Base-by-base conservation (phyloP, 2,888 invertebrate genomes). In the Microplitis manilae region DNA sequence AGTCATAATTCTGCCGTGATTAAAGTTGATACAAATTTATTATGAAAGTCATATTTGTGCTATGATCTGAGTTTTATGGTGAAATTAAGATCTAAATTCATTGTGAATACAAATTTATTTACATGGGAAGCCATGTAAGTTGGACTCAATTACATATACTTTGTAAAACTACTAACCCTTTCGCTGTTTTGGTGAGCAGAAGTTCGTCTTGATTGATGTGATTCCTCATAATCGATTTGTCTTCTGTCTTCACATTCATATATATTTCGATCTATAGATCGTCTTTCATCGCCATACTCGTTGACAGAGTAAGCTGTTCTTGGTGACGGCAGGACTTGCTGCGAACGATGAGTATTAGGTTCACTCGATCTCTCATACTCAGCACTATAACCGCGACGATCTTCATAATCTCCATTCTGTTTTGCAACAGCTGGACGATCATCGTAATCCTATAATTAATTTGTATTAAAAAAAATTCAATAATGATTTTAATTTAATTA, bases 241-340 rank as follows among this genome's bases (percentile, higher is more conserved):
- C 85, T 78, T 77, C 85, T 84, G 9, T 81, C 87, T n/a, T 87
- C 87, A 40, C 83, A 83, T n/a, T 85, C 85, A 73, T 84, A 86
- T 77, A 73, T 84, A 75, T 82, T 84, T 77, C 85, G 85, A 15
- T 87, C 87, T 20, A 8, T 8, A n/a, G 76, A 72, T 41, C 85
- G 85, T 61, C 84, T 85, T 20, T 88, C 88, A 15, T 88, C 88
- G 17, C 78, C 72, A 68, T 84, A 83, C 80, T 88, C 87, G 8
- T 80, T 80, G 9, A 81, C 74, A 39, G 85, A 81, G 78, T 87
- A 87, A 17, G 85, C 84, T 13, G 84, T 82, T 38, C 88, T 84
- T 9, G 88, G 87, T 5, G 88, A 85, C 9, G 84, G 80, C 17
- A 84, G 75, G 61, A 82, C 79, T 69, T 85, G 86, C 68, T 83